Evolutionary conservation across 2,888 invertebrate genomes (phyloP).

Genomic region (Ichneumon xanthorius): DNA sequence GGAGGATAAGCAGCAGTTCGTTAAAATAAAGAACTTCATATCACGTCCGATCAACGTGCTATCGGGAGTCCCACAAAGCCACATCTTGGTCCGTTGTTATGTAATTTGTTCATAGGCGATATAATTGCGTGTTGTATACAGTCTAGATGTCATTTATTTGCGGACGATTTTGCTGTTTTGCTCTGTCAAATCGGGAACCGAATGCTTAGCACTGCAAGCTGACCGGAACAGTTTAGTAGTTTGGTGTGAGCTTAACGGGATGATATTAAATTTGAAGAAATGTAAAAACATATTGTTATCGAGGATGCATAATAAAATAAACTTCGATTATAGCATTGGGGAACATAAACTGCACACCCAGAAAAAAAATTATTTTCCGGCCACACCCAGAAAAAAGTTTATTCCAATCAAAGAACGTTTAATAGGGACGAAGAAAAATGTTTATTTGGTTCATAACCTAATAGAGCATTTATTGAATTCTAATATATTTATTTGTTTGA

Average conservation of each 20-base stretch:
- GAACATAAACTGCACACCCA: background rate
- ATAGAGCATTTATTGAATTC: no score
- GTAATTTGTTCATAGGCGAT: background rate
- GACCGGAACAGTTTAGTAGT: background rate
- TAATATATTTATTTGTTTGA: no score
- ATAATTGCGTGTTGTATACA: background rate
- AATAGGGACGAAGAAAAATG: no score
- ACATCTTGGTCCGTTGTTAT: background rate
- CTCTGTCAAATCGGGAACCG: background rate
- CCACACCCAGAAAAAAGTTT: no score
- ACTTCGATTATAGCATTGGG: background rate
- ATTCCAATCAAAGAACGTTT: no score
- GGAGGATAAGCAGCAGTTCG: background rate
- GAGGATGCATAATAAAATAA: background rate
- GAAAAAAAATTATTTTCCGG: no score
- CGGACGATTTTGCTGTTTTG: background rate
- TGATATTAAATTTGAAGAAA: constrained; percentile 10
- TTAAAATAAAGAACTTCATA: background rate
- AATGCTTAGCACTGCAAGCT: background rate
- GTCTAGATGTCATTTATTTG: constrained; percentile 1
- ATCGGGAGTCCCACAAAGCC: no score
- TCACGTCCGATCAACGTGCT: background rate
- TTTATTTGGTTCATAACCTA: no score
- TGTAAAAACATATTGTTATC: background rate
- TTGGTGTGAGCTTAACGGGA: constrained; percentile 4